Conservation (phyloP, 2,113 vertebrate genomes). For the Uria aalge region DNA sequence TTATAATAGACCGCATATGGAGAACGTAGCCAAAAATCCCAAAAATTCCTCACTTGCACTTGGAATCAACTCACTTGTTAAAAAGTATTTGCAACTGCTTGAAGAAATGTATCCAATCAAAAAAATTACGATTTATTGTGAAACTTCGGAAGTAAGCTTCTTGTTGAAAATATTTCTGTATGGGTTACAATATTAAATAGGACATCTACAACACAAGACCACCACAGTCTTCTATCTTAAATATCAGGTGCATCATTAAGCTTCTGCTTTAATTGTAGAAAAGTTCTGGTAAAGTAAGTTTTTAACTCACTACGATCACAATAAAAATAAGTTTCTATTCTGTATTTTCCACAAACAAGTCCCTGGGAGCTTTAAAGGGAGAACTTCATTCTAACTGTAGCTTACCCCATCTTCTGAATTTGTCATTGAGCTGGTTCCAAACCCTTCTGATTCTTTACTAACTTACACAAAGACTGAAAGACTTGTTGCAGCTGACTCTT, state of each 20-base stretch:
- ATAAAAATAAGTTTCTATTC: background rate
- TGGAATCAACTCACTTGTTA: conserved; percentile 32
- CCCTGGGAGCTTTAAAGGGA: background rate
- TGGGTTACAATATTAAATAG: background rate
- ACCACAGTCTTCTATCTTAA: background rate
- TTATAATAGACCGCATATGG: conserved; percentile 6
- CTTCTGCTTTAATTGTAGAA: background rate
- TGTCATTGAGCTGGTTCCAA: background rate
- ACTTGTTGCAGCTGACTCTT: background rate
- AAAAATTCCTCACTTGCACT: conserved; percentile 33
- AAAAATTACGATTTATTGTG: background rate
- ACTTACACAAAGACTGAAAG: background rate
- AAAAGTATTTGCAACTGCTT: conserved; percentile 16
- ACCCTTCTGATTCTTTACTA: background rate
- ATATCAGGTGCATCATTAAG: background rate
- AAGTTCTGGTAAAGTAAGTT: background rate
- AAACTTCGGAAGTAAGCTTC: conserved; percentile 39
- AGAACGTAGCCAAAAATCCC: conserved; percentile 46
- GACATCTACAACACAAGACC: background rate
- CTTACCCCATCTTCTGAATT: background rate
- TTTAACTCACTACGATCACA: background rate
- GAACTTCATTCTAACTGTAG: background rate
- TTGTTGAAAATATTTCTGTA: conserved; percentile 32
- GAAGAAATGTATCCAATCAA: conserved; percentile 2
- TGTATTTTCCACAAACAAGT: background rate